phyloP scores from a whole-genome alignment of 2,113 vertebrate species.

The Hiodon alosoides region DNA sequence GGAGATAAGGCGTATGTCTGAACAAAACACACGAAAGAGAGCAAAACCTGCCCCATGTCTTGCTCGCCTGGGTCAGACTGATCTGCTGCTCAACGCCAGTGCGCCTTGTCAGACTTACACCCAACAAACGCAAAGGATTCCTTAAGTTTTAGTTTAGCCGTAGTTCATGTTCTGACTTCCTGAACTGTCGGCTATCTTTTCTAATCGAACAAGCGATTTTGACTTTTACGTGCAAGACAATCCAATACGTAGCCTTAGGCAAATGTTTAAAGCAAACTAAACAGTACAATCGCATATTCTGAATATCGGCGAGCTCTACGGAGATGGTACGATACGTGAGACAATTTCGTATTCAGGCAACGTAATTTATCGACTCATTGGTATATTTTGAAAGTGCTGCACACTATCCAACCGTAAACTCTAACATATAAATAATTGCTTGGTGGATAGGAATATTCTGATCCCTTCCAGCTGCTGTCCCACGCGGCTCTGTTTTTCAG shows the following conservation, averaged over 20 bases:
- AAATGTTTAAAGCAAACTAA: not conserved
- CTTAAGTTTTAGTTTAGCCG: conserved; percentile 27
- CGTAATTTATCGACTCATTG: not conserved
- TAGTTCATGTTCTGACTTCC: conserved; percentile 9
- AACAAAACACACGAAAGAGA: not conserved
- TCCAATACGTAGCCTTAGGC: not conserved
- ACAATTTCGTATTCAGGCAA: not conserved
- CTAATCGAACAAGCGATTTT: not conserved
- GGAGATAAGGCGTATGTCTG: conserved; percentile 17
- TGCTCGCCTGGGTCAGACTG: conserved; percentile 38
- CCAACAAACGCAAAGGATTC: conserved; percentile 27
- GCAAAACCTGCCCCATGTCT: conserved; percentile 28
- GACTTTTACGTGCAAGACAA: not conserved
- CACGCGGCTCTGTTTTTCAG: conserved; percentile 8
- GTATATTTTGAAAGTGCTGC: not conserved
- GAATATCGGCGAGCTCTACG: not conserved
- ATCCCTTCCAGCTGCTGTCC: conserved; percentile 2
- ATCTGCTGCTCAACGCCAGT: conserved; percentile 32
- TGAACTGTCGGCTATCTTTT: not conserved
- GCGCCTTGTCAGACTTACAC: conserved; percentile 31
- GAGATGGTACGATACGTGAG: not conserved
- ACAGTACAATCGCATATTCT: not conserved
- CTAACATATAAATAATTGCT: not conserved
- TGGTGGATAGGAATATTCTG: conserved; percentile 4
- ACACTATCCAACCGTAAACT: conserved; percentile 1